A percentile compares a stretch with the other conserved stretches of the same genome.
These are phyloP conservation scores for Notocelia uddmanniana DNA, from an alignment of 2,888 invertebrate species.

Conservation along the genomic window DNA sequence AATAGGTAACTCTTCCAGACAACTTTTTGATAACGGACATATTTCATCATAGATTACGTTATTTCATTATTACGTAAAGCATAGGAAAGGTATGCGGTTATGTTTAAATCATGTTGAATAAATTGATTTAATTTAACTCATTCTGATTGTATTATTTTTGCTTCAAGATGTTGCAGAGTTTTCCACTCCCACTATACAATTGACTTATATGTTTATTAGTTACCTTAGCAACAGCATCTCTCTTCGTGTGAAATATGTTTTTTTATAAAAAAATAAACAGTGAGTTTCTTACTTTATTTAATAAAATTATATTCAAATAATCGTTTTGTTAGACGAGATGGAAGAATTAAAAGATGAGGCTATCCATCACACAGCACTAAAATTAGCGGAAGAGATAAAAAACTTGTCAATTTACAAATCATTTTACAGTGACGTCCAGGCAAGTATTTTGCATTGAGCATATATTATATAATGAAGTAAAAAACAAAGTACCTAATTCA, in stretches of 20 bases:
- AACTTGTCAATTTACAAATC: conserved; percentile 90
- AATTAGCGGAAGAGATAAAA: conserved; percentile 92
- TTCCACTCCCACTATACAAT: not conserved
- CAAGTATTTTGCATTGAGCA: conserved; percentile 61
- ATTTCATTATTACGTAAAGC: too few relatives aligned
- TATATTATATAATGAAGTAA: conserved; percentile 18
- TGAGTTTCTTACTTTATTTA: conserved; percentile 66
- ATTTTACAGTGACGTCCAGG: conserved; percentile 93
- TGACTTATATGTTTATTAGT: conserved; percentile 59
- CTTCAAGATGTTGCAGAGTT: too few relatives aligned
- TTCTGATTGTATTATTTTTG: not conserved
- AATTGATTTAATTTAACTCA: too few relatives aligned
- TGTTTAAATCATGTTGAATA: too few relatives aligned
- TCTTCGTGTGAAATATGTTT: conserved; percentile 65
- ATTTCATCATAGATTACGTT: not conserved
- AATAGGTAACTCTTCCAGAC: not conserved
- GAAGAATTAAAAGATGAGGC: conserved; percentile 86
- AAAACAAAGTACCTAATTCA: conserved; percentile 32
- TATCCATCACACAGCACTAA: conserved; percentile 91
- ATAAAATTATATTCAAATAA: conserved; percentile 64
- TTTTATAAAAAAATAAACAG: conserved; percentile 73
- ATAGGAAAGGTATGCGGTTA: too few relatives aligned
- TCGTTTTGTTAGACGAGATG: conserved; percentile 67
- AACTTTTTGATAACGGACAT: not conserved
- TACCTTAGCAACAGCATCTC: conserved; percentile 65